phyloP scores from a whole-genome alignment of 1,140 invertebrate genomes.

The Penaeus japonicus region DNA sequence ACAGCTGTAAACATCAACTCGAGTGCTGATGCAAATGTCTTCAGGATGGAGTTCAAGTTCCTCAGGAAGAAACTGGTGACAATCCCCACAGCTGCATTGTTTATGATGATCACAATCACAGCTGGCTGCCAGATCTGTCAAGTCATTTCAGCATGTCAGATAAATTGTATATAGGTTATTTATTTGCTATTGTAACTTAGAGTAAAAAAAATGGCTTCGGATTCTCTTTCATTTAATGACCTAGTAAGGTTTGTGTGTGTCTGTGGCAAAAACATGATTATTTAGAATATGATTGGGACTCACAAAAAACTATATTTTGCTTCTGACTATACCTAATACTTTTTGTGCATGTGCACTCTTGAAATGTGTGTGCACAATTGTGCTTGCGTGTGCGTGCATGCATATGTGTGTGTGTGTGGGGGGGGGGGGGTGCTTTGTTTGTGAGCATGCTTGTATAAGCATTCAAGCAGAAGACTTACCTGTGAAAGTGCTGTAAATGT shows the following conservation, averaged over 20 bases:
- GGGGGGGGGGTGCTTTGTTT: neutral
- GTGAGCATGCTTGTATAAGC: too few species aligned
- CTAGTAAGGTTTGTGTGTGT: too few species aligned
- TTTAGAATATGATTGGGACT: too few species aligned
- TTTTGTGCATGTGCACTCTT: neutral
- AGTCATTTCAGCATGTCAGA: neutral
- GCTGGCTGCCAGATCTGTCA: constrained; percentile 67
- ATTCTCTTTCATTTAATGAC: too few species aligned
- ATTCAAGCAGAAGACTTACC: constrained; percentile 62
- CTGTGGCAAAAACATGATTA: neutral
- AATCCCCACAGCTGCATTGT: constrained; percentile 90
- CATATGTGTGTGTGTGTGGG: neutral
- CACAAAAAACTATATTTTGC: too few species aligned
- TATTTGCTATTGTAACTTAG: neutral
- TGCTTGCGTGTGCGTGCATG: too few species aligned
- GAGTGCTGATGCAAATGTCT: constrained; percentile 94
- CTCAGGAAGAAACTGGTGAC: constrained; percentile 93
- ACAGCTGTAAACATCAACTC: constrained; percentile 92
- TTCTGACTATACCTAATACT: too few species aligned
- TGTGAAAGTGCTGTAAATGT: constrained; percentile 68
- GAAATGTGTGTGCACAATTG: neutral
- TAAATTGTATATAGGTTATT: neutral
- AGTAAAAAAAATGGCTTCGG: too few species aligned
- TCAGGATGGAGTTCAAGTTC: constrained; percentile 93
- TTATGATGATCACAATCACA: constrained; percentile 84